These are phyloP conservation scores for Paedocypris sp. DNA, from an alignment of 2,113 vertebrate genomes.

Conservation along the genomic window DNA sequence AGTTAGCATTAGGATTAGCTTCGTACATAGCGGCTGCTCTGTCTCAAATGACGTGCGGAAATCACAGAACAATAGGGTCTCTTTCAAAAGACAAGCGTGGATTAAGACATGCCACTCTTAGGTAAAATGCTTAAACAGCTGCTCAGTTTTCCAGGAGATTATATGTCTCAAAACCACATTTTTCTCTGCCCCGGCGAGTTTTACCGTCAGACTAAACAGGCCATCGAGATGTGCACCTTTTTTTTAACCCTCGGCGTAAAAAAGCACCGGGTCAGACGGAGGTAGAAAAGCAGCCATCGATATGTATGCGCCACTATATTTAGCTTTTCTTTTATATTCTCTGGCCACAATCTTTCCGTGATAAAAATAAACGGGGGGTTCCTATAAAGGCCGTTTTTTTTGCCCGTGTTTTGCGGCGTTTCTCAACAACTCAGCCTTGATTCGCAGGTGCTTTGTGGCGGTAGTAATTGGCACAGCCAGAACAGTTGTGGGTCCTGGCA, in stretches of 20 bases:
- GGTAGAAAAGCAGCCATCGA: conserved; percentile 10
- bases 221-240: not conserved
- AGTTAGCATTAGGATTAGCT: conserved; percentile 12
- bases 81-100: not conserved
- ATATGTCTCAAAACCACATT: conserved; percentile 1
- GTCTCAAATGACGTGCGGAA: not conserved
- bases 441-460: conserved; percentile 16
- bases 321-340: not conserved
- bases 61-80: not conserved
- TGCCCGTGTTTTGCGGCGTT: not conserved
- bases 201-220: conserved; percentile 6
- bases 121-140: conserved; percentile 14
- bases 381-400: not conserved
- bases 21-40: conserved; percentile 9
- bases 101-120: conserved; percentile 10
- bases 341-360: not conserved
- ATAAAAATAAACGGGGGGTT: conserved; percentile 18
- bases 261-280: not conserved
- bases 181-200: not conserved
- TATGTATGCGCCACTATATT: conserved; percentile 5
- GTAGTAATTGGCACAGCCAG: conserved; percentile 21
- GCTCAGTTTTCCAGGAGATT: not conserved
- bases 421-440: conserved; percentile 16
- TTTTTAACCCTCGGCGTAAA: too few species aligned
- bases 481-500: conserved; percentile 22